Evolutionary conservation across 1,140 invertebrate genomes (phyloP).

Genomic region (Diprion similis): DNA sequence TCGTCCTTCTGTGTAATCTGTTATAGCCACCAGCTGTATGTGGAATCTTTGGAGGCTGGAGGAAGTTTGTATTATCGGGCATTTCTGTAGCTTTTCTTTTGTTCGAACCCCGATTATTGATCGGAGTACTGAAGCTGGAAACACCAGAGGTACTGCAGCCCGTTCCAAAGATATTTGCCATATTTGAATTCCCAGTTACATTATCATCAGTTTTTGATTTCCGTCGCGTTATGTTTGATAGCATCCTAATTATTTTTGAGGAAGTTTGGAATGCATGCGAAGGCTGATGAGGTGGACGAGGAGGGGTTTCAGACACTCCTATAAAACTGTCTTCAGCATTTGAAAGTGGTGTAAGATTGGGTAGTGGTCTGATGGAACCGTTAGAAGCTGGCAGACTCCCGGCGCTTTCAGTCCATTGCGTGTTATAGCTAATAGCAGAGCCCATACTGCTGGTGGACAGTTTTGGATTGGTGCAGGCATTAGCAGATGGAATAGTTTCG

Average conservation of each 20-base stretch:
- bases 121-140: background rate
- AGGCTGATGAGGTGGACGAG: slow-evolving; percentile 31
- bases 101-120: slow-evolving; percentile 30
- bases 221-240: slow-evolving; percentile 47
- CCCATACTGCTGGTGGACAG: slow-evolving; percentile 28
- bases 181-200: slow-evolving; percentile 20
- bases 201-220: background rate
- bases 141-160: background rate
- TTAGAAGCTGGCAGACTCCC: slow-evolving; percentile 39
- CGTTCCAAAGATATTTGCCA: background rate
- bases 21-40: slow-evolving; percentile 25
- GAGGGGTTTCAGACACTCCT: slow-evolving; percentile 27
- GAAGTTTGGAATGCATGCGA: slow-evolving; percentile 54
- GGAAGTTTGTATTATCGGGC: slow-evolving; percentile 25
- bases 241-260: slow-evolving; percentile 54
- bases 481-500: background rate
- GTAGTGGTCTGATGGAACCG: slow-evolving; percentile 43
- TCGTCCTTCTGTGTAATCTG: slow-evolving; percentile 10
- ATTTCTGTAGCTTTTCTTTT: slow-evolving; percentile 53
- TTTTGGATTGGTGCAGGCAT: slow-evolving; percentile 13
- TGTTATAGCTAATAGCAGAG: slow-evolving; percentile 45
- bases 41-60: slow-evolving; percentile 49
- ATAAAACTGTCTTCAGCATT: slow-evolving; percentile 43
- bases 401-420: slow-evolving; percentile 51
- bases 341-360: slow-evolving; percentile 37